A percentile compares a stretch with the other conserved stretches of the same genome.
Evolutionary conservation across 2,797 vertebrate species (phyloP).

Genomic region (Chrysocyon brachyurus): DNA sequence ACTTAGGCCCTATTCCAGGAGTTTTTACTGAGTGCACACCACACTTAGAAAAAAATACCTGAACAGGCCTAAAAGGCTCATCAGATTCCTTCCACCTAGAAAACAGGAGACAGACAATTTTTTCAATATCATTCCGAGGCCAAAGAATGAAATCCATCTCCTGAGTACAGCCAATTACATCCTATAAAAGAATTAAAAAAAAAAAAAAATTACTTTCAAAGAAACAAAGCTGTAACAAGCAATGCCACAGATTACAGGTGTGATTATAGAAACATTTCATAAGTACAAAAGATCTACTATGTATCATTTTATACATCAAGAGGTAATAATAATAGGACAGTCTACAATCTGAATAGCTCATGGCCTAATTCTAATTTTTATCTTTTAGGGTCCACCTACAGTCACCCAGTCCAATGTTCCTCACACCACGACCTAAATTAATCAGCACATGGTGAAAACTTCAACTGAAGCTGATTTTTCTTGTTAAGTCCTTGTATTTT

Average conservation of each 20-base stretch:
- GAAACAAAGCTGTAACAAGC: background rate
- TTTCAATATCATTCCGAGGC: conserved; percentile 99
- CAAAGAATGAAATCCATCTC: conserved; percentile 99
- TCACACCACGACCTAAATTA: background rate
- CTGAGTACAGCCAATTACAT: conserved; percentile 99
- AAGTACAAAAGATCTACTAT: background rate
- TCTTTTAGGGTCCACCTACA: background rate
- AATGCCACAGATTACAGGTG: background rate
- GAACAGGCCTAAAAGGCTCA: conserved; percentile 99
- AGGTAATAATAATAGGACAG: background rate
- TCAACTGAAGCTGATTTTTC: background rate
- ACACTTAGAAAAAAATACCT: conserved; percentile 89
- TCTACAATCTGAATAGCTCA: background rate
- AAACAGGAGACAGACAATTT: conserved; percentile 99
- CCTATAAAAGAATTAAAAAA: conserved; percentile 85
- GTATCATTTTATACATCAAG: background rate
- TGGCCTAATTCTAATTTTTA: background rate
- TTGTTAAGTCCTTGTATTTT: background rate
- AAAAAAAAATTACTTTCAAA: conserved; percentile 15
- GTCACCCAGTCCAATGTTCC: background rate
- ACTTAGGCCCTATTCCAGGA: background rate
- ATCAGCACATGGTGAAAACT: background rate
- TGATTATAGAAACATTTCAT: background rate
- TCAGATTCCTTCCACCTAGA: conserved; percentile 99
- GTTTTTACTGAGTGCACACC: background rate